Evolutionary conservation across 1,140 invertebrate species (phyloP).

Genomic region (Drosophila obscura): DNA sequence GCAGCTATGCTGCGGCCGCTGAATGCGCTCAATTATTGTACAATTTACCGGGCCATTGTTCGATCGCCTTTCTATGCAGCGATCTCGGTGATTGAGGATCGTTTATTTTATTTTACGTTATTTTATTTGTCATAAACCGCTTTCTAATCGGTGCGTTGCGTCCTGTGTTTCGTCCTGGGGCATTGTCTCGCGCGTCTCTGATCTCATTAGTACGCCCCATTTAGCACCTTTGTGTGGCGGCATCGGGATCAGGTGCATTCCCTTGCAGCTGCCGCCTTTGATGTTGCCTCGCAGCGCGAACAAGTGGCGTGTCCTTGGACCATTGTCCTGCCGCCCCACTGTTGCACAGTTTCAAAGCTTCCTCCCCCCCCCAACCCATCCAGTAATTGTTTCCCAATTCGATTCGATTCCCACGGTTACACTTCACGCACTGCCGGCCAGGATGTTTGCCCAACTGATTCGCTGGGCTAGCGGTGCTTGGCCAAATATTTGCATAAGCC

Average conservation of each 20-base stretch:
- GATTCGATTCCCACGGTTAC: constrained; percentile 32
- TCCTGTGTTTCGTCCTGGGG: constrained; percentile 2
- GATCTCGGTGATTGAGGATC: too few relatives aligned
- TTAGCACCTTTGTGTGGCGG: constrained; percentile 74
- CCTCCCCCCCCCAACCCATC: background rate
- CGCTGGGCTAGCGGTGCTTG: constrained; percentile 12
- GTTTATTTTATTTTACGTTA: constrained; percentile 22
- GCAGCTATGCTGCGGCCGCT: constrained; percentile 26
- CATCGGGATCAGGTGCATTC: constrained; percentile 53
- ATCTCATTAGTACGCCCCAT: constrained; percentile 83
- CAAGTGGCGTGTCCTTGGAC: constrained; percentile 11
- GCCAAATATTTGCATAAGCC: constrained; percentile 73
- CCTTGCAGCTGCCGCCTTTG: constrained; percentile 31
- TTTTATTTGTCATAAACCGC: constrained; percentile 5
- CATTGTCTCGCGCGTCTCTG: constrained; percentile 50
- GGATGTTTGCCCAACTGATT: constrained; percentile 20
- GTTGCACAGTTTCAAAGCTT: too few relatives aligned
- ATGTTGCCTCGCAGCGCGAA: constrained; percentile 28
- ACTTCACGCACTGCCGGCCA: constrained; percentile 8
- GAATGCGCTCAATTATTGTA: too few relatives aligned
- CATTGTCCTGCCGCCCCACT: constrained; percentile 21
- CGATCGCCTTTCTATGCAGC: constrained; percentile 26
- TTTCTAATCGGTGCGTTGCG: constrained; percentile 20
- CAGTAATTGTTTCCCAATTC: constrained; percentile 41
- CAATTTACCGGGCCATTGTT: constrained; percentile 32